phyloP scores from a whole-genome alignment of 2,888 invertebrate genomes.

The Calephelis perditalis region DNA sequence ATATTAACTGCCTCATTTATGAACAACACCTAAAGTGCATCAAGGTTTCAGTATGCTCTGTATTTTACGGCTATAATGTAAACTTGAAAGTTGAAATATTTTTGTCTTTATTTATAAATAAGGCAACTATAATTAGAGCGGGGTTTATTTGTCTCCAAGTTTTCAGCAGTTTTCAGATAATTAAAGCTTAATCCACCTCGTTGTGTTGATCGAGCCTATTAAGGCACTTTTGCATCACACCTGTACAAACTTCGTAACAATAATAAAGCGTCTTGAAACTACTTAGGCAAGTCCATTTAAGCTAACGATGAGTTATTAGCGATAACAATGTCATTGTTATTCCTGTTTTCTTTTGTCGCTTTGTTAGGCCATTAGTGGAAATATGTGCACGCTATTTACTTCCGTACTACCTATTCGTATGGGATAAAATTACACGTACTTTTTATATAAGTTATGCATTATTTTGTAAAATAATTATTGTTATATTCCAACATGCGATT shows the following conservation, averaged over 20 bases:
- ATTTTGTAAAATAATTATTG: slow-evolving; percentile 9
- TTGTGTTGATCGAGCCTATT: not conserved
- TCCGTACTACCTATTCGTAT: slow-evolving; percentile 22
- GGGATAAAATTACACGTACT: slow-evolving; percentile 19
- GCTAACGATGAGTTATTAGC: slow-evolving; percentile 61
- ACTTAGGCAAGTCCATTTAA: slow-evolving; percentile 54
- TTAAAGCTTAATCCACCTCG: not conserved
- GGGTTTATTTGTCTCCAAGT: no score
- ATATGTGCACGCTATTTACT: slow-evolving; percentile 25
- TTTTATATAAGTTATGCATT: slow-evolving; percentile 1
- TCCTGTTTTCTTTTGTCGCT: slow-evolving; percentile 41
- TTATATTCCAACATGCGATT: slow-evolving; percentile 14
- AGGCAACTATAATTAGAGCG: no score
- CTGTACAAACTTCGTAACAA: slow-evolving; percentile 8
- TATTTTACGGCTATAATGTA: no score
- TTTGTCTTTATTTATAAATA: no score
- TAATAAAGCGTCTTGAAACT: slow-evolving; percentile 28
- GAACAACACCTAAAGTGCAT: no score
- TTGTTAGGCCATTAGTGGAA: slow-evolving; percentile 31
- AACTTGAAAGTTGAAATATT: no score
- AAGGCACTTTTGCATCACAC: slow-evolving; percentile 11
- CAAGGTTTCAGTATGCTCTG: no score
- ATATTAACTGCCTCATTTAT: no score
- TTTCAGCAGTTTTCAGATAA: not conserved
- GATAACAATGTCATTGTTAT: slow-evolving; percentile 56